Conservation (phyloP, 2,797 vertebrate species). For the Spheniscus humboldti region DNA sequence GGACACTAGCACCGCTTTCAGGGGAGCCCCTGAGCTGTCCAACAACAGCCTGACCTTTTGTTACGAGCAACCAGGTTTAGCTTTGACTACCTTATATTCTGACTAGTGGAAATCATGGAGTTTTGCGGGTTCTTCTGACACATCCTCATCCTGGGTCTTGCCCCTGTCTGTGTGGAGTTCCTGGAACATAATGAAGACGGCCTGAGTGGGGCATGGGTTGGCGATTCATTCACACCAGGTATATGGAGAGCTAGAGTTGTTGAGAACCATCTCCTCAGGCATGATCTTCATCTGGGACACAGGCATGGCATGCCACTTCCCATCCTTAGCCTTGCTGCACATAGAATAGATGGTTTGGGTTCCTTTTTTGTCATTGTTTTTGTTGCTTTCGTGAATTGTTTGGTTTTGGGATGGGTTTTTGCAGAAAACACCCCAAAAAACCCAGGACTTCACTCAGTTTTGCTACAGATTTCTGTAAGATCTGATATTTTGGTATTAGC, state of each 20-base stretch:
- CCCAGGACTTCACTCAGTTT: background rate
- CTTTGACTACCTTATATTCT: background rate
- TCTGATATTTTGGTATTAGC: background rate
- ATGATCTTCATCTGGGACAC: background rate
- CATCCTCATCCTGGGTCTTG: background rate
- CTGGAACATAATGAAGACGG: rapidly evolving
- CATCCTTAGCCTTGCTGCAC: background rate
- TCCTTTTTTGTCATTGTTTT: background rate
- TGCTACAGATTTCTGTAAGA: rapidly evolving
- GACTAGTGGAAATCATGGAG: background rate
- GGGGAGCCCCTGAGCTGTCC: background rate
- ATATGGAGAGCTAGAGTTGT: rapidly evolving
- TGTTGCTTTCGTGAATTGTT: background rate
- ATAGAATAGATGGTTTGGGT: rapidly evolving
- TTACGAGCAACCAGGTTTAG: background rate
- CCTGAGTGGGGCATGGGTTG: background rate
- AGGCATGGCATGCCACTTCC: rapidly evolving
- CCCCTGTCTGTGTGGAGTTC: background rate
- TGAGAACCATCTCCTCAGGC: rapidly evolving
- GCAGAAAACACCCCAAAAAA: background rate
- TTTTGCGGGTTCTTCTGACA: background rate
- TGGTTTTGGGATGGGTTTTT: background rate
- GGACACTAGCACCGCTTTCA: rapidly evolving
- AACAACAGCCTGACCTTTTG: background rate
- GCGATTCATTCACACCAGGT: background rate